Percentiles rank a stretch among this genome's conserved stretches.
Evolutionary conservation across 2,113 vertebrate species (phyloP).

Genomic region (Xenotilapia caudafasciata): DNA sequence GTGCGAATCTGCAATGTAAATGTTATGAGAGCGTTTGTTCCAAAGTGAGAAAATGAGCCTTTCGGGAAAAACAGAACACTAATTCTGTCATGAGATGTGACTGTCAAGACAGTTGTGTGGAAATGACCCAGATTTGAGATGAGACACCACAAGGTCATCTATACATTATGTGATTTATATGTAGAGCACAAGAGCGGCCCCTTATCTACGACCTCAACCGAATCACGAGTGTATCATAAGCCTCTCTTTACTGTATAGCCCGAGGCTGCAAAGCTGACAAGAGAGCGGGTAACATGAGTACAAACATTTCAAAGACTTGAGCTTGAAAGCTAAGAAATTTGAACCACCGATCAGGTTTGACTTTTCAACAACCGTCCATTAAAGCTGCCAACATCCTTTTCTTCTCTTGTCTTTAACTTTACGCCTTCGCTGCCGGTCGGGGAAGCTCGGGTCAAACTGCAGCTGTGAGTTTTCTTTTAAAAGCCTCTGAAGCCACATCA

Average conservation of each 20-base stretch:
- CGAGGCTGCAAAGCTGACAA: background rate
- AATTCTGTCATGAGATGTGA: background rate
- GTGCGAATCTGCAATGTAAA: conserved; percentile 37
- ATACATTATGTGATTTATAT: background rate
- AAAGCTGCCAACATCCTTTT: background rate
- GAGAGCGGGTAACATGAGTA: background rate
- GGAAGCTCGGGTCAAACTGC: background rate
- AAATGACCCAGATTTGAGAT: background rate
- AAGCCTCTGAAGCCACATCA: background rate
- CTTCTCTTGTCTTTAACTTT: background rate
- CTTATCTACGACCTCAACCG: background rate
- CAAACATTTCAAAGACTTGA: background rate
- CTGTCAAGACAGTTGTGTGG: background rate
- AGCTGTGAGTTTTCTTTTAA: background rate
- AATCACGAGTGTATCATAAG: background rate
- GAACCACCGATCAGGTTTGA: background rate
- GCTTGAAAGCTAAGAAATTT: background rate
- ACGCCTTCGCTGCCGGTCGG: background rate
- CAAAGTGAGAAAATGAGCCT: background rate
- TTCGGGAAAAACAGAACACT: background rate
- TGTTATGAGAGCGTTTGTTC: background rate
- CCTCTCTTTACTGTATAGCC: background rate
- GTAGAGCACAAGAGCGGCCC: background rate
- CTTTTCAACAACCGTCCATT: background rate
- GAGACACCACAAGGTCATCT: background rate